These are phyloP conservation scores for Phalacrocorax pelagicus DNA, from an alignment of 2,113 vertebrate genomes.

Conservation along the genomic window DNA sequence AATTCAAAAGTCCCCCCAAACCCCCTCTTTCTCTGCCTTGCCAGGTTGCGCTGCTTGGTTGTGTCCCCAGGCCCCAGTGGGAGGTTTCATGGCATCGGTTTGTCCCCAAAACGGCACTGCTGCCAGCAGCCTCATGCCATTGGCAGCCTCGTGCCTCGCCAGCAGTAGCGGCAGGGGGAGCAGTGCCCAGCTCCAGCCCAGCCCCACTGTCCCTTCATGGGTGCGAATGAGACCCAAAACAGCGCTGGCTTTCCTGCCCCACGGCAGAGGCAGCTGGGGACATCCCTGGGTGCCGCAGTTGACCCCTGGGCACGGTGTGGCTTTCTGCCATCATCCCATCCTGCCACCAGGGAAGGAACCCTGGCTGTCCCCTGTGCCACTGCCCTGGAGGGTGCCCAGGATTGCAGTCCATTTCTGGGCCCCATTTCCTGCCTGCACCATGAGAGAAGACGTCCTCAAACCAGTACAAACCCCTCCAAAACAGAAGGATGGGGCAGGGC, in stretches of 20 bases:
- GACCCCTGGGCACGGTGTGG: rapidly evolving
- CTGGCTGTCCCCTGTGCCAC: background rate
- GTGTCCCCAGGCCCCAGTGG: rapidly evolving
- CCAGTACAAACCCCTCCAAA: rapidly evolving
- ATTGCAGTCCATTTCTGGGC: background rate
- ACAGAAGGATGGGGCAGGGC: background rate
- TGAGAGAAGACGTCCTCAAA: background rate
- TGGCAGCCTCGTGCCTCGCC: background rate
- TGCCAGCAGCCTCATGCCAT: background rate
- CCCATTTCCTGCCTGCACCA: rapidly evolving
- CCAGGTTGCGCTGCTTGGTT: rapidly evolving
- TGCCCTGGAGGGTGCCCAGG: too few species aligned
- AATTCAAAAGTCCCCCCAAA: background rate
- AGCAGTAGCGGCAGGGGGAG: background rate
- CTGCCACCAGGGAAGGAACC: background rate
- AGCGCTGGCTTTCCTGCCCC: rapidly evolving
- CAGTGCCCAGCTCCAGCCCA: background rate
- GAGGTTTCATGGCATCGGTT: background rate
- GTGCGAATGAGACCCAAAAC: rapidly evolving
- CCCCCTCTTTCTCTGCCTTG: background rate
- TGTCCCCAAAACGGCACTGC: background rate
- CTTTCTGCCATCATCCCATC: background rate
- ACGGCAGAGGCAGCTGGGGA: rapidly evolving
- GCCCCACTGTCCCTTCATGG: background rate
- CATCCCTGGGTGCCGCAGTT: background rate